Evolutionary conservation across 64 coral and sea anemone genomes (phyloP).

Genomic region (Dendronephthya gigantea): DNA sequence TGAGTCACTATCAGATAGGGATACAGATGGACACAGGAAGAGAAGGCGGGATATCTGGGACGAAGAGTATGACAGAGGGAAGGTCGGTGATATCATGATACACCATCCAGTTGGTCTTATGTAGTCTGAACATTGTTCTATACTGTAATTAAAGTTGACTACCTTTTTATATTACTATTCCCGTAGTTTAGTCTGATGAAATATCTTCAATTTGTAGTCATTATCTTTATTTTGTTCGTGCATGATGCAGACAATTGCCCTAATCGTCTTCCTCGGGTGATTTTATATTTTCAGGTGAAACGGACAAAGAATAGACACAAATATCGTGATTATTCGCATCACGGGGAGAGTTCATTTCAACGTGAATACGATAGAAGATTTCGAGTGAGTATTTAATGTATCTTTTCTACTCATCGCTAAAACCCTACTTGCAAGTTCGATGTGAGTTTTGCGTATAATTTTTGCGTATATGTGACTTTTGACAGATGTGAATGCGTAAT

Average conservation of each 20-base stretch:
- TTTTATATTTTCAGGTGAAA: background rate
- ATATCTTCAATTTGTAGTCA: too few relatives aligned
- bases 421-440: too few relatives aligned
- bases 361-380: conserved; percentile 6
- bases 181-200: too few relatives aligned
- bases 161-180: too few relatives aligned
- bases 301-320: background rate
- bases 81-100: background rate
- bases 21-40: background rate
- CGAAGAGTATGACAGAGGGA: background rate
- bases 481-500: too few relatives aligned
- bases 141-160: too few relatives aligned
- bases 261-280: background rate
- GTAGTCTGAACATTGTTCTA: too few relatives aligned
- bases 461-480: too few relatives aligned
- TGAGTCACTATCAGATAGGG: background rate
- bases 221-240: too few relatives aligned
- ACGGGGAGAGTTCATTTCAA: background rate
- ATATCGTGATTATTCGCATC: background rate
- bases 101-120: too few relatives aligned
- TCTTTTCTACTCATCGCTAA: too few relatives aligned
- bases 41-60: conserved; percentile 9
- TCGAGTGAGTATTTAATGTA: background rate
- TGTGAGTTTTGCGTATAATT: too few relatives aligned
- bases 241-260: background rate